These are phyloP conservation scores for Cyphomyrus plagiostoma DNA, from an alignment of 2,113 vertebrate species.

Conservation along the genomic window DNA sequence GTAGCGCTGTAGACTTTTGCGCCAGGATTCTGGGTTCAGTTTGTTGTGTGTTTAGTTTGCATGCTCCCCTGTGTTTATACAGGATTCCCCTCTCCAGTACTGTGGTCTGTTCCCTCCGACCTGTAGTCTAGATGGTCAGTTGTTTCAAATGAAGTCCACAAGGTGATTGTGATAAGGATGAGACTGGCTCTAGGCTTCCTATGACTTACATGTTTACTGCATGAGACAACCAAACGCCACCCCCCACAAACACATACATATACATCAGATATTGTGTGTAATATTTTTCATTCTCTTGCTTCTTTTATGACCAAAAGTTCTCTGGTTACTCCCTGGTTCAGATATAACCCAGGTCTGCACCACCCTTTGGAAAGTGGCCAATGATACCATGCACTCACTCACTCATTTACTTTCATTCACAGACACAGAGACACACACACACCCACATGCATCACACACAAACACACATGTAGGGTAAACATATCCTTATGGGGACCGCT, in stretches of 20 bases:
- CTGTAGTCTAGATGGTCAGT: background rate
- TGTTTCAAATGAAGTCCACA: background rate
- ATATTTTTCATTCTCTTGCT: background rate
- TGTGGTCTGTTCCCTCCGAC: background rate
- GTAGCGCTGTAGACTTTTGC: background rate
- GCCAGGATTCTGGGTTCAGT: background rate
- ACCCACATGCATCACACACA: too few relatives aligned
- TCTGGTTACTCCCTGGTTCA: background rate
- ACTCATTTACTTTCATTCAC: background rate
- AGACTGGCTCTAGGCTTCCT: background rate
- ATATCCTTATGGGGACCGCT: too few relatives aligned
- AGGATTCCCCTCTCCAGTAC: background rate
- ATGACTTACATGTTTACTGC: background rate
- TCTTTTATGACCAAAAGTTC: background rate
- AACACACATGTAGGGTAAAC: too few relatives aligned
- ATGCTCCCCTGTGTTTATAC: background rate
- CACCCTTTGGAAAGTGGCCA: background rate
- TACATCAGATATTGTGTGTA: background rate
- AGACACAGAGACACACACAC: too few relatives aligned
- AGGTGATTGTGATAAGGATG: background rate
- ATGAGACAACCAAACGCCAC: background rate
- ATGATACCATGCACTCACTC: background rate
- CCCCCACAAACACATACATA: background rate
- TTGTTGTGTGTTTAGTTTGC: background rate
- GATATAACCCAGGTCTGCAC: background rate